Evolutionary conservation across 2,888 invertebrate species (phyloP).

Genomic region (Cantharis rustica): DNA sequence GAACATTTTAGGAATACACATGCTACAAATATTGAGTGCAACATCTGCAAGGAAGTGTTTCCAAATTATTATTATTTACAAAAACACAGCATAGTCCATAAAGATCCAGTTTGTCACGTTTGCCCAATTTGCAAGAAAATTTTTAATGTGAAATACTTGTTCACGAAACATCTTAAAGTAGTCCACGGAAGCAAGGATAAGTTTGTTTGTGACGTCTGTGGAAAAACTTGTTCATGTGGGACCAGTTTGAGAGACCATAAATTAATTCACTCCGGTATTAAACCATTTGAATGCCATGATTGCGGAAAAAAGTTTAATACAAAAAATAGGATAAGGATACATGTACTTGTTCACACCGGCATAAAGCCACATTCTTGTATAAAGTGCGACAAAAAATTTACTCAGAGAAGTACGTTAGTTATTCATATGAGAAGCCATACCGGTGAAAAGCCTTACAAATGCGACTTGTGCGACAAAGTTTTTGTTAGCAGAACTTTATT

Average conservation of each 20-base stretch:
- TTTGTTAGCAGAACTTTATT: slow-evolving; percentile 39
- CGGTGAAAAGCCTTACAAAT: slow-evolving; percentile 60
- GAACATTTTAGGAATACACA: neutral
- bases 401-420: slow-evolving; percentile 60
- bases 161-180: slow-evolving; percentile 3
- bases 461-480: slow-evolving; percentile 38
- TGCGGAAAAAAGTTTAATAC: slow-evolving; percentile 50
- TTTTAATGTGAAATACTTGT: slow-evolving; percentile 42
- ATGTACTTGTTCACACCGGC: slow-evolving; percentile 41
- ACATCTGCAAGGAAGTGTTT: neutral
- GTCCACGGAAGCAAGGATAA: slow-evolving; percentile 17
- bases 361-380: slow-evolving; percentile 55
- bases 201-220: slow-evolving; percentile 49
- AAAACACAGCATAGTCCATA: neutral
- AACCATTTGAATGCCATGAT: slow-evolving; percentile 45
- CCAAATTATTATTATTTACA: neutral
- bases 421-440: slow-evolving; percentile 53
- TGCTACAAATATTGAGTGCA: neutral
- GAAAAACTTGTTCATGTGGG: slow-evolving; percentile 47
- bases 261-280: slow-evolving; percentile 34
- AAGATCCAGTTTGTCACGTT: slow-evolving; percentile 29
- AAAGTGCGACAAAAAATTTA: slow-evolving; percentile 61
- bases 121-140: slow-evolving; percentile 52
- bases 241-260: slow-evolving; percentile 35
- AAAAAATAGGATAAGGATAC: slow-evolving; percentile 53